Percentiles rank a stretch among this genome's conserved stretches.
phyloP scores from a whole-genome alignment of 1,140 invertebrate genomes.

The Artemia franciscana region DNA sequence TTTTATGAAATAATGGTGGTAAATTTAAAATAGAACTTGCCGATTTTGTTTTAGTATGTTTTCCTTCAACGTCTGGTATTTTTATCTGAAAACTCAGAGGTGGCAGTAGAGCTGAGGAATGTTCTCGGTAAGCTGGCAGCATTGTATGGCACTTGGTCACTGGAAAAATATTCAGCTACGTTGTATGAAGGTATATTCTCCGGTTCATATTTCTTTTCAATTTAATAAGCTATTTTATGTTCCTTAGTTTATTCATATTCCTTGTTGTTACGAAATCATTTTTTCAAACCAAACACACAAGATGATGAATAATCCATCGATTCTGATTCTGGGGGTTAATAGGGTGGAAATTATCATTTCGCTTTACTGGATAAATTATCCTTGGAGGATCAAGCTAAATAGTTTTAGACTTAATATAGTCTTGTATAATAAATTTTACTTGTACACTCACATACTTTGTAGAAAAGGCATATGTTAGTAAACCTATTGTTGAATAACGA shows the following conservation, averaged over 20 bases:
- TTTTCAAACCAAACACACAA: not conserved
- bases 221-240: not conserved
- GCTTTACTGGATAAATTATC: too few species aligned
- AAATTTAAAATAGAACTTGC: too few species aligned
- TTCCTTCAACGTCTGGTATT: slow-evolving; percentile 17
- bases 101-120: slow-evolving; percentile 19
- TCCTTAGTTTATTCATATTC: not conserved
- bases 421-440: too few species aligned
- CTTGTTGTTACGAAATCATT: not conserved
- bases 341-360: too few species aligned
- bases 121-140: slow-evolving; percentile 38
- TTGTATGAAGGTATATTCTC: slow-evolving; percentile 35
- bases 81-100: slow-evolving; percentile 10
- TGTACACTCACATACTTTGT: too few species aligned
- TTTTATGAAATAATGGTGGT: too few species aligned
- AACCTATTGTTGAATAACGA: too few species aligned
- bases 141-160: slow-evolving; percentile 40
- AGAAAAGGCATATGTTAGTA: too few species aligned
- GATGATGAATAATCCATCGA: too few species aligned
- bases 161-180: slow-evolving; percentile 47
- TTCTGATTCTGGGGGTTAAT: too few species aligned
- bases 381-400: too few species aligned
- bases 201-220: not conserved
- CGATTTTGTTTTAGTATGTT: slow-evolving; percentile 15
- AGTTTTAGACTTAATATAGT: too few species aligned